Evolutionary conservation across 2,888 invertebrate species (phyloP), one percentile per base, ranked within the genome.

Genomic region (Plagodis dolabraria): DNA sequence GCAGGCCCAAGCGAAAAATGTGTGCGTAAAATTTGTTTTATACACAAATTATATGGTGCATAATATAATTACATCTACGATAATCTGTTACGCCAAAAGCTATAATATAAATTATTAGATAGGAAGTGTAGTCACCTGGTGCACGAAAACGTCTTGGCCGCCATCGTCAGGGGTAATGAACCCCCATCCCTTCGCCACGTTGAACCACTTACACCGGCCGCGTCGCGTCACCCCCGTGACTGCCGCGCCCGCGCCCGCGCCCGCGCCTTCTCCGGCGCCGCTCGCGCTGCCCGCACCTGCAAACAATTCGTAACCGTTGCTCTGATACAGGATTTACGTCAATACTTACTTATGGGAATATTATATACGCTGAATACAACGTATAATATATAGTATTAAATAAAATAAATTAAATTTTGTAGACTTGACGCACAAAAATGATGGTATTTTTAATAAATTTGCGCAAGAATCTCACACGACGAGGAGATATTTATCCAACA

Each of bases 181-280:
- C 65, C 98, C 98, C 97, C 97, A 98, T 64, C 98, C 98, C 89
- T 98, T 98, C 73, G 97, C 97, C 67, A 98, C 98, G 90, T 98
- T 98, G 92, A 98, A 98, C 98, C 98, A 98, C 93, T 98, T 98
- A 93, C 98, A 98, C 83, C 95, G 95, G 62, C 97, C 97, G 80
- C 94, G 93, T 68, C 96, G 94, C 74, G 95, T 93, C 74, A 95
- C 95, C 67, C 93, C 94, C 69, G 89, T 93, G 67, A 93, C 94
- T 53, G 81, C 80, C 65, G 75, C 75, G 53, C 78, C 77, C 64
- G 93, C 94, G 36, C 81, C 80, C 66, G 75, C 75, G 53, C 78
- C 77, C 64, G 93, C 94, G 52, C 81, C n/a, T n/a, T n/a, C n/a
- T n/a, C n/a, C 81, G 65, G 75, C 75, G 52, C 79, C 79, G 68